Base-by-base conservation (phyloP, 2,888 invertebrate species). In the Eilema griseolum region DNA sequence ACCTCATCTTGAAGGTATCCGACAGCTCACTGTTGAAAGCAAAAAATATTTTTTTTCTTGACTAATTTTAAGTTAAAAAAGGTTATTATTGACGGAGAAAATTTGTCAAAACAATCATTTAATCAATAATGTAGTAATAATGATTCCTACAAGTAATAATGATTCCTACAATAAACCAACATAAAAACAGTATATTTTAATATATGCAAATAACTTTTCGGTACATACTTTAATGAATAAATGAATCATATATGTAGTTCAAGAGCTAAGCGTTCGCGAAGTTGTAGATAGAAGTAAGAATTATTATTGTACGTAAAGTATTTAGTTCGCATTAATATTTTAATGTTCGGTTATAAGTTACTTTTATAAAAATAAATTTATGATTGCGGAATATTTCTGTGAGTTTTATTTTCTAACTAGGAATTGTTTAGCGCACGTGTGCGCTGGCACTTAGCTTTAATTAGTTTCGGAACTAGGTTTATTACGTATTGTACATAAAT, bases 291-390 rank as follows among this genome's bases (percentile, higher is more conserved):
- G 74, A 68, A 16, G 3, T 81, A 81, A 83, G 79, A 72, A 77
- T 74, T 74, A 82, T 72, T 74, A 79, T 70, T 75, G 60, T 76
- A 81, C 73, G 75, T 78, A 77, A 80, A 82, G 82, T 83, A 77
- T 72, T 85, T 77, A 71, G 84, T 90, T 90, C 80, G 90, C 91
- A 86, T 87, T 77, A 66, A 81, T 86, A 86, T 83, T 88, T 85
- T 77, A 81, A 85, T 85, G 85, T 89, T 89, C 89, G 79, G 86
- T 89, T 90, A 86, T 86, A 75, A 86, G 88, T 92, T 92, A 92
- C 85, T 92, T 93, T 93, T 92, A 90, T 91, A 92, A 84, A 92
- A 90, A 90, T 91, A 33, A 90, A 90, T 88, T 85, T 88, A 85
- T 91, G 88, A 86, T 92, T 91, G 88, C 88, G 85, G 87, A 83